phyloP scores from a whole-genome alignment of 92 coral and sea anemone species.

The Porites lobata region DNA sequence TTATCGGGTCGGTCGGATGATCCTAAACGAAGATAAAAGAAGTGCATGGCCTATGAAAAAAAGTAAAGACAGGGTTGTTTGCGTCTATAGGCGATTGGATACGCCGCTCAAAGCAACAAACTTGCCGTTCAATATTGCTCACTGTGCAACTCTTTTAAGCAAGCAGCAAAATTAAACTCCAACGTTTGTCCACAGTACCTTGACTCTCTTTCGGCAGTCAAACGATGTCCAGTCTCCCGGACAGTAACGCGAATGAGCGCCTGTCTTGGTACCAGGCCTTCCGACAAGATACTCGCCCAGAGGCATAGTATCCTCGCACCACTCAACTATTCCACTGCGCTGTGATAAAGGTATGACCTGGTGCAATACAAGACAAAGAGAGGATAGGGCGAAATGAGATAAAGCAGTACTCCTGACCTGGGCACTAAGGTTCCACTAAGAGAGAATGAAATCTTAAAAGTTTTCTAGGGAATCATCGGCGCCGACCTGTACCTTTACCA shows the following conservation, averaged over 20 bases:
- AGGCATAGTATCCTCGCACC: conserved; percentile 99
- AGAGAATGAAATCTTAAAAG: no score
- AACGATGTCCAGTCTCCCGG: conserved; percentile 91
- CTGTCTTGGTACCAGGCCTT: conserved; percentile 73
- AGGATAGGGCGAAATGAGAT: neutral
- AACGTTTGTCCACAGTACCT: conserved; percentile 39
- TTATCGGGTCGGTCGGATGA: no score
- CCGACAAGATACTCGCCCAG: conserved; percentile 96
- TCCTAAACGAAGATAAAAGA: no score
- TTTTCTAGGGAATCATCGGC: no score
- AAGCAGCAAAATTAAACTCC: no score
- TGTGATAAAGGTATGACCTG: conserved; percentile 97
- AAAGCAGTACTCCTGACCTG: neutral
- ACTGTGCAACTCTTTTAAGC: no score
- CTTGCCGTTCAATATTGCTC: no score
- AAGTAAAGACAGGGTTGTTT: no score
- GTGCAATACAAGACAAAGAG: neutral
- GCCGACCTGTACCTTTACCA: no score
- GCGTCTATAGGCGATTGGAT: no score
- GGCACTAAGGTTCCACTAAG: neutral
- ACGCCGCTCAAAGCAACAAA: no score
- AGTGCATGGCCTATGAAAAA: no score
- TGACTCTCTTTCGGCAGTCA: conserved; percentile 88
- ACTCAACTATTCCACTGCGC: conserved; percentile 97
- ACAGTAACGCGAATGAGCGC: conserved; percentile 94